Evolutionary conservation across 2,888 invertebrate genomes (phyloP).

Genomic region (Lacanobia wlatinum): DNA sequence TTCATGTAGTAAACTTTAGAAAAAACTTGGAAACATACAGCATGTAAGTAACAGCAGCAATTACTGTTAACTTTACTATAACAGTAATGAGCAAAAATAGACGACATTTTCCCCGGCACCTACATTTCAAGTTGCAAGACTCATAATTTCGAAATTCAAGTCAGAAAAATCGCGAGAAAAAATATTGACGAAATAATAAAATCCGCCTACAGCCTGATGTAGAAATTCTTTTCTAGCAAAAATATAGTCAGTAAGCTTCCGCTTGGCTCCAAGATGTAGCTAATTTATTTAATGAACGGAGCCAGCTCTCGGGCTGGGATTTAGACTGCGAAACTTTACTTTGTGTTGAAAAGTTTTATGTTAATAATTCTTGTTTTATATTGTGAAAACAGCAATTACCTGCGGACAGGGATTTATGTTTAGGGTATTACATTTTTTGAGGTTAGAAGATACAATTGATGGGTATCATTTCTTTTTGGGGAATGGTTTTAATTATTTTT

Average conservation of each 20-base stretch:
- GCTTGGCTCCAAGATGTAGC: conserved; percentile 61
- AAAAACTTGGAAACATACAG: conserved; percentile 1
- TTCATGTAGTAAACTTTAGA: background rate
- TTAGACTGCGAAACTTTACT: conserved; percentile 61
- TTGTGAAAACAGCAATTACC: conserved; percentile 61
- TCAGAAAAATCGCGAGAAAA: conserved; percentile 8
- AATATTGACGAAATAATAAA: conserved; percentile 38
- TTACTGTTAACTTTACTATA: conserved; percentile 14
- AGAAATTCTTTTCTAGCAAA: conserved; percentile 55
- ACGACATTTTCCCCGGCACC: conserved; percentile 6
- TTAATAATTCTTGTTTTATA: conserved; percentile 63
- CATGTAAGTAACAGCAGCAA: conserved; percentile 6
- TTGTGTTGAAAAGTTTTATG: conserved; percentile 59
- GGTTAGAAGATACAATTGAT: conserved; percentile 39
- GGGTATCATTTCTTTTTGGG: conserved; percentile 27
- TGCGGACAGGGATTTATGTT: conserved; percentile 46
- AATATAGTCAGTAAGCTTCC: conserved; percentile 50
- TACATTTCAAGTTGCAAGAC: conserved; percentile 11
- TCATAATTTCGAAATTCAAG: background rate
- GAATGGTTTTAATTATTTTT: background rate
- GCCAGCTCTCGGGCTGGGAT: conserved; percentile 57
- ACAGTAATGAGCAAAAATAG: conserved; percentile 19
- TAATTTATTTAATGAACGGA: conserved; percentile 71
- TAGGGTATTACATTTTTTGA: conserved; percentile 28
- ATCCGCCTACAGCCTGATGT: conserved; percentile 30